Evolutionary conservation across 1,140 invertebrate genomes (phyloP).

Genomic region (Bombus turneri): DNA sequence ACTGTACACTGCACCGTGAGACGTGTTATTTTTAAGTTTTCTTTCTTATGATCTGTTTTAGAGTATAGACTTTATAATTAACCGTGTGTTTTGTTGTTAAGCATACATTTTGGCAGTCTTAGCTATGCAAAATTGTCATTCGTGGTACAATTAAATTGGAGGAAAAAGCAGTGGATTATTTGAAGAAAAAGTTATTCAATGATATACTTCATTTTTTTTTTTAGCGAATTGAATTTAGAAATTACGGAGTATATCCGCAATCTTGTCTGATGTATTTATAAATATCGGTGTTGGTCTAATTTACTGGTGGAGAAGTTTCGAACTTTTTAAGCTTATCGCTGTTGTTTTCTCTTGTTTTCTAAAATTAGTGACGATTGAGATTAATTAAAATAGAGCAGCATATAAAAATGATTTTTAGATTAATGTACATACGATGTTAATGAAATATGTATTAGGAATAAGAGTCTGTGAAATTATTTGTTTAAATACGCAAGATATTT

Average conservation of each 20-base stretch:
- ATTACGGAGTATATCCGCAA: background rate
- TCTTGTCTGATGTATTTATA: background rate
- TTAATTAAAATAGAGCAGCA: background rate
- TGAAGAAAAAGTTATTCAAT: background rate
- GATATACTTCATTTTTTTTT: background rate
- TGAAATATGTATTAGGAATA: background rate
- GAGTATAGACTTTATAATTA: background rate
- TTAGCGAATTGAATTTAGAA: background rate
- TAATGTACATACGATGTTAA: background rate
- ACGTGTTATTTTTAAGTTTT: background rate
- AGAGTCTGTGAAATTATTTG: background rate
- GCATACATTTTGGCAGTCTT: slow-evolving; percentile 19
- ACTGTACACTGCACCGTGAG: background rate
- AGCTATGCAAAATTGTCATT: slow-evolving; percentile 14
- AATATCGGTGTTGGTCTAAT: background rate
- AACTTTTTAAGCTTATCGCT: background rate
- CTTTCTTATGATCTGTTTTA: background rate
- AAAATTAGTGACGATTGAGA: background rate
- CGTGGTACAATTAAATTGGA: background rate
- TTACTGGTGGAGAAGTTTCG: background rate
- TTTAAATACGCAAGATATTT: background rate
- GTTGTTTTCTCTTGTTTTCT: background rate
- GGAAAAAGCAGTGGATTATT: background rate
- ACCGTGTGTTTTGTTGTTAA: background rate
- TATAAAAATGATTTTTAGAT: slow-evolving; percentile 5